phyloP scores from a whole-genome alignment of 2,113 vertebrate species.

The Plectropomus leopardus region DNA sequence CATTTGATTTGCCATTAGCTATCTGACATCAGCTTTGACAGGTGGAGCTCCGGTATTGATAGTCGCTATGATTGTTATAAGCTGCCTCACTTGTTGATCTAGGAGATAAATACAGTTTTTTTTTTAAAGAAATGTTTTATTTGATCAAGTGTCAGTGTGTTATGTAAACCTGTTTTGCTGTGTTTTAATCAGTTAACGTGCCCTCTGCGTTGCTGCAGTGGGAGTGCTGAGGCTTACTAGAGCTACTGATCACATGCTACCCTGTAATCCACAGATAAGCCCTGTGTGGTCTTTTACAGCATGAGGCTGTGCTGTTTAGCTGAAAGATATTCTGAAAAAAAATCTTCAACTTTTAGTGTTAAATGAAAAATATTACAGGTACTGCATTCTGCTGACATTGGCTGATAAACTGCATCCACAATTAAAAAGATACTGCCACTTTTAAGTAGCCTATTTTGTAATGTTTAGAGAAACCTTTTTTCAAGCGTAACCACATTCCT shows the following conservation, averaged over 20 bases:
- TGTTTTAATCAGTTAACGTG: not conserved
- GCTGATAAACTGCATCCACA: not conserved
- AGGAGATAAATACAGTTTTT: accelerated
- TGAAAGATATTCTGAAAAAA: not conserved
- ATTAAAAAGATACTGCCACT: not conserved
- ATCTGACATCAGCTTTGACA: conserved; percentile 6
- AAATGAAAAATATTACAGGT: not conserved
- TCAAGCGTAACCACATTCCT: conserved; percentile 46
- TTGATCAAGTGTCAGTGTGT: not conserved
- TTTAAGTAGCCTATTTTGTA: not conserved
- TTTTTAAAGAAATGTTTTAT: not conserved
- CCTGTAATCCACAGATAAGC: conserved; percentile 80
- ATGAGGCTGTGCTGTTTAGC: not conserved
- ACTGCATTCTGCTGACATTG: not conserved
- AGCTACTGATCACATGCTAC: conserved; percentile 75
- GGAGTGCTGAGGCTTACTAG: conserved; percentile 39
- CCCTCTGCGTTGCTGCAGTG: not conserved
- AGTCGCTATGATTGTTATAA: too few species aligned
- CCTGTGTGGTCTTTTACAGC: conserved; percentile 56
- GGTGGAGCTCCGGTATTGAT: not conserved
- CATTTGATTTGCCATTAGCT: not conserved
- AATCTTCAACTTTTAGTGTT: conserved; percentile 3
- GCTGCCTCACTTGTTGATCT: not conserved
- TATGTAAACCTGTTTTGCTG: not conserved
- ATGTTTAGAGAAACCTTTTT: not conserved